Conservation (phyloP, 2,888 invertebrate genomes). For the Dasysyrphus albostriatus region DNA sequence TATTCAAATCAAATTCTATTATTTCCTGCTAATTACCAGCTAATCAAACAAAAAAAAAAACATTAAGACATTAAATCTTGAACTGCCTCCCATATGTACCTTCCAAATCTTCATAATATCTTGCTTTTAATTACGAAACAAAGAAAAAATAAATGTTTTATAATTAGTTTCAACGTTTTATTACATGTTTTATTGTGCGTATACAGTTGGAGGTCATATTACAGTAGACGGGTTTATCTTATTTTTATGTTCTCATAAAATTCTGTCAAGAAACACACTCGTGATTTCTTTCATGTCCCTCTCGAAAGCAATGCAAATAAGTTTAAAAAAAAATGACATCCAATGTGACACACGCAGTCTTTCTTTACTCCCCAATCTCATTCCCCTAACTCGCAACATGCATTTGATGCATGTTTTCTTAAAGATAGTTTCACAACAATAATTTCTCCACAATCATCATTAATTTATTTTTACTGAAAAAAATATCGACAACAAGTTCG, state of each 20-base stretch:
- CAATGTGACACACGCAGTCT: constrained; percentile 7
- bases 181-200: constrained; percentile 3
- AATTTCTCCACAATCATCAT: constrained; percentile 33
- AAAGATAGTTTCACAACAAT: constrained; percentile 53
- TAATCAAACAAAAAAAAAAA: background rate
- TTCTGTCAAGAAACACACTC: constrained; percentile 39
- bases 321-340: constrained; percentile 27
- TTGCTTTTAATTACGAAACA: background rate
- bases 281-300: constrained; percentile 36
- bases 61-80: background rate
- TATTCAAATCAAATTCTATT: background rate
- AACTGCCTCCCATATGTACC: background rate
- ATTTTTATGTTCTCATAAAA: constrained; percentile 34
- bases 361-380: background rate
- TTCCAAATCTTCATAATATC: background rate
- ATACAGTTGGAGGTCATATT: constrained; percentile 22
- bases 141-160: constrained; percentile 20
- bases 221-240: constrained; percentile 32
- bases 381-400: background rate
- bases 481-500: constrained; percentile 42
- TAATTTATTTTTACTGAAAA: constrained; percentile 4
- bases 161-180: constrained; percentile 48
- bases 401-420: background rate
- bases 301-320: constrained; percentile 17
- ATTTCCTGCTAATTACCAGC: background rate